Base-by-base conservation (phyloP, 2,113 vertebrate genomes). In the Oncorhynchus mykiss region DNA sequence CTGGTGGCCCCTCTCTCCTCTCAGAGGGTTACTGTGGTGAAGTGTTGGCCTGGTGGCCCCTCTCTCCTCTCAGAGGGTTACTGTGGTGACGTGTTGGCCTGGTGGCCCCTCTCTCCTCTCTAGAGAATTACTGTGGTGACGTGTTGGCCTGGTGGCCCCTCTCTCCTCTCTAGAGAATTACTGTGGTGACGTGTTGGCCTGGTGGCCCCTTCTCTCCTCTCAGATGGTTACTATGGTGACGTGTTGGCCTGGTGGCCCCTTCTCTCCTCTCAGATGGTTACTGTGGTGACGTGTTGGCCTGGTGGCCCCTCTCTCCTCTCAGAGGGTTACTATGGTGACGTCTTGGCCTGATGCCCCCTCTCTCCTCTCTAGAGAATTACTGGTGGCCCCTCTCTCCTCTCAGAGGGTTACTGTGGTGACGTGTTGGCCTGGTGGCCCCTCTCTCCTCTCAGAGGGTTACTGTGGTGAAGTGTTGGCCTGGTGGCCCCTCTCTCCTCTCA, bases 51-150 rank as follows among this genome's bases (percentile, higher is more conserved):
- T 85, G 78, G 65, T 73, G 81, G 14, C 83, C 85, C 78, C 64
- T 65, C 78, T 29, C 4, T 73, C 51, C 70, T 51, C 2, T 51
- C 34, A 7, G 34, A 86, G 80, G 86, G 82, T 84, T 87, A 78
- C 70, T 78, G 81, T 75, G 80, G 78, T 83, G 82, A 83, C 80
- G 84, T 82, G 82, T 89, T 89, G 73, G 78, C 85, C 84, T 85
- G 78, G 65, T 71, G 81, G 14, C 83, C 85, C 78, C 64, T 57
- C 78, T 29, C 4, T 73, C n/a, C n/a, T n/a, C n/a, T n/a, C n/a
- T n/a, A 7, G 34, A 86, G 80, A 87, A 81, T 84, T 87, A 78
- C 70, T 78, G 81, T 75, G 79, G 78, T 83, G 82, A 83, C 81
- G 84, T 82, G 82, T 89, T 88, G 73, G 78, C 85, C 84, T 85